Evolutionary conservation across 2,888 invertebrate genomes (phyloP).

Genomic region (Phengaris arion): DNA sequence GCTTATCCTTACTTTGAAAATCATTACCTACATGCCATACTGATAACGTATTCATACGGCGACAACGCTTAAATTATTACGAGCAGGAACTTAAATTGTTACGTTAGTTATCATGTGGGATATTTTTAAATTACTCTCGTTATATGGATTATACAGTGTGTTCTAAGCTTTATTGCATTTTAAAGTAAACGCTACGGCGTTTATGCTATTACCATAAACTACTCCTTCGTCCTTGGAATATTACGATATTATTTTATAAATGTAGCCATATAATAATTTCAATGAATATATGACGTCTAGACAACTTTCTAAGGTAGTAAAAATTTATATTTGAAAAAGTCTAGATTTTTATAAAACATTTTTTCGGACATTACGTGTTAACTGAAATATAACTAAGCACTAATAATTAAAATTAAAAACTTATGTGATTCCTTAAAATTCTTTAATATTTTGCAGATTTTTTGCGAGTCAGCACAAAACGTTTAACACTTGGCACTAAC

Average conservation of each 20-base stretch:
- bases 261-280: no score
- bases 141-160: not conserved
- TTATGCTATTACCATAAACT: not conserved
- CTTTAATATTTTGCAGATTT: no score
- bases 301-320: no score
- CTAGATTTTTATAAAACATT: no score
- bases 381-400: no score
- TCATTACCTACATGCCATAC: not conserved
- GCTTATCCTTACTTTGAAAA: not conserved
- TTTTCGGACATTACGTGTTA: no score
- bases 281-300: no score
- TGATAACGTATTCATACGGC: conserved; percentile 24
- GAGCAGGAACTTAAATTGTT: conserved; percentile 26
- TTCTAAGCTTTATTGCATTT: not conserved
- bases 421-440: no score
- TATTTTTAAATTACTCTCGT: conserved; percentile 10
- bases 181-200: not conserved
- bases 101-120: conserved; percentile 10
- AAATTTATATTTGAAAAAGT: no score
- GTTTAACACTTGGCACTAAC: not conserved
- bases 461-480: not conserved
- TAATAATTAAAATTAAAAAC: no score
- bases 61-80: conserved; percentile 26
- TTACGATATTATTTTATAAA: no score
- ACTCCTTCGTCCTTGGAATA: no score